A percentile compares a stretch with the other conserved stretches of the same genome.
Conservation (phyloP, 2,797 vertebrate species). For the Neosilurus hyrtlii region DNA sequence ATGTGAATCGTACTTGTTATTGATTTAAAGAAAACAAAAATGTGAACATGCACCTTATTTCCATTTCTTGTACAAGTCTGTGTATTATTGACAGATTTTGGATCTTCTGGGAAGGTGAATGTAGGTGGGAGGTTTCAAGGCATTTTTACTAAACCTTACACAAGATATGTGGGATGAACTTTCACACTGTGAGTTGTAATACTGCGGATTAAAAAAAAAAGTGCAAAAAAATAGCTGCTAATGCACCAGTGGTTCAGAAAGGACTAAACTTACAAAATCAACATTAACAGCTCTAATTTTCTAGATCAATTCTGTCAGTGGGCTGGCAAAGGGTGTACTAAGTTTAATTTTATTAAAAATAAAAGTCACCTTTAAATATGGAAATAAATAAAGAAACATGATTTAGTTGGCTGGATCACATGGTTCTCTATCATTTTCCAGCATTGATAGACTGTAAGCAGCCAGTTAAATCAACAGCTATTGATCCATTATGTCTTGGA, state of each 20-base stretch:
- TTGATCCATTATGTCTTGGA: constrained; percentile 71
- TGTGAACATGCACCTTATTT: not conserved
- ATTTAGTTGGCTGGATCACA: constrained; percentile 49
- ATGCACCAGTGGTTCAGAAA: too few species aligned
- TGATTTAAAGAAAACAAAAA: too few species aligned
- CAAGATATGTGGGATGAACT: too few species aligned
- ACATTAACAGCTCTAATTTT: not conserved
- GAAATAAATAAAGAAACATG: constrained; percentile 24
- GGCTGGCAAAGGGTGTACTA: constrained; percentile 57
- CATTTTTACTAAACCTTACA: too few species aligned
- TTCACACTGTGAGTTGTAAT: too few species aligned
- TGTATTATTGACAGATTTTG: not conserved
- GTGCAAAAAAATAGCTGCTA: not conserved
- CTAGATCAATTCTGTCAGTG: not conserved
- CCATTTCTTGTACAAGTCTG: not conserved
- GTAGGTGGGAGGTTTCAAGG: too few species aligned
- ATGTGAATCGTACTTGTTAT: too few species aligned
- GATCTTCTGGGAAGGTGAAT: too few species aligned
- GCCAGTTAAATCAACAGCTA: constrained; percentile 66
- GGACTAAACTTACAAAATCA: not conserved
- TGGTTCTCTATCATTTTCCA: constrained; percentile 47
- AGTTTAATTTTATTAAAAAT: constrained; percentile 56
- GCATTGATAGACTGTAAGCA: constrained; percentile 64
- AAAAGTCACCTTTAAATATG: constrained; percentile 24
- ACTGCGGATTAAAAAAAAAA: too few species aligned